Evolutionary conservation across 1,140 invertebrate species (phyloP), one percentile per base, ranked within the genome.

Genomic region (Tetramorium alpestre): DNA sequence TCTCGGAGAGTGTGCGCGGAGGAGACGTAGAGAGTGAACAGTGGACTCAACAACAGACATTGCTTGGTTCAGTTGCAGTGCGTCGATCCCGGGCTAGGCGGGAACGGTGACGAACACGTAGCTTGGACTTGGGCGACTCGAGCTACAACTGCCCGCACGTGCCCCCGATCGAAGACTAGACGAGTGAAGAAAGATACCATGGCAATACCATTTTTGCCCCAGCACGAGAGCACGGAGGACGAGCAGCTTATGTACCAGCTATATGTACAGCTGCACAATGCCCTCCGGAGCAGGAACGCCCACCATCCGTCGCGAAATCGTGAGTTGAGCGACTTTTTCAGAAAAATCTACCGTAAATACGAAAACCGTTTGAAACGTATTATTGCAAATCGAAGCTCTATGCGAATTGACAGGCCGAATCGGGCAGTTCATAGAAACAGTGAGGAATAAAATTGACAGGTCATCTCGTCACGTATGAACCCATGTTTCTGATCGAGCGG

Each of bases 221-320:
- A 22, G 22, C 93, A 93, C 70, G 95, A 95, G 77, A 88, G 22
- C 93, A 95, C 67, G 60, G 75, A 87, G 16, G 93, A 94, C 65
- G 92, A 91, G n/a, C 93, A 95, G 76, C 91, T 95, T 49, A 94
- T 95, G 94, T 92, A 94, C 49, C 94, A 95, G 51, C 89, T 95
- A 56, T 95, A 95, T 86, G 89, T 92, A 3, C 92, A 91, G 0
- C 91, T 95, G 92, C 94, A 95, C 92, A 94, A 95, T 92, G 93
- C 94, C 77, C 92, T 95, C 25, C 91, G 94, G 13, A 94, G 90
- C 88, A 91, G 94, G 73, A 94, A 88, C 56, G 88, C 88, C 10
- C 94, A 95, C 44, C 94, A 95, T 88, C 92, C 94, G 54, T 94
- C 94, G 64, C 93, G 94, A 89, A 95, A 95, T 88, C 95, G 95